Conservation (phyloP, 2,113 vertebrate genomes). For the Mormyrus iriodes region DNA sequence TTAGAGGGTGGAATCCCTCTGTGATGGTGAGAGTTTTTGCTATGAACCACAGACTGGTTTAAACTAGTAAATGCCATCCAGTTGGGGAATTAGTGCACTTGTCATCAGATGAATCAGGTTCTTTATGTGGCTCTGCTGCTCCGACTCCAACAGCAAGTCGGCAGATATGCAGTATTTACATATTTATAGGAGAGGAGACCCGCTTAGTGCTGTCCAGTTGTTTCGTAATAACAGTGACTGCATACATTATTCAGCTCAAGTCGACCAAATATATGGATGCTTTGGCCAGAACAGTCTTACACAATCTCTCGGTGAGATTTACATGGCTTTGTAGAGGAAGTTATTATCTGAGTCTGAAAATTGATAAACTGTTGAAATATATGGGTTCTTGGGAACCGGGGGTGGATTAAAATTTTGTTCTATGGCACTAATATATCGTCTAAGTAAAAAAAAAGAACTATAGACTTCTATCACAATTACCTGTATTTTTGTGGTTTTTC, state of each 20-base stretch:
- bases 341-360: neutral
- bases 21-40: neutral
- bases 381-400: neutral
- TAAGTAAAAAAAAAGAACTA: neutral
- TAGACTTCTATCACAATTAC: neutral
- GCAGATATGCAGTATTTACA: conserved; percentile 35
- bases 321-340: neutral
- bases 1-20: neutral
- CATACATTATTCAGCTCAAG: conserved; percentile 20
- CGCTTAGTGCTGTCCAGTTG: conserved; percentile 22
- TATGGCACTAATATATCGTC: neutral
- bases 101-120: conserved; percentile 34
- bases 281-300: neutral
- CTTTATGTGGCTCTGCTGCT: conserved; percentile 32
- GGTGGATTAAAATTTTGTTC: neutral
- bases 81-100: neutral
- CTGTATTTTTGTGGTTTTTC: neutral
- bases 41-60: neutral
- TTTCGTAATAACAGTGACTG: conserved; percentile 27
- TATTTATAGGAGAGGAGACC: conserved; percentile 20
- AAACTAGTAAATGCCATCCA: neutral
- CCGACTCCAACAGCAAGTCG: neutral
- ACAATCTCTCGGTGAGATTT: neutral
- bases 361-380: neutral
- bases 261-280: neutral